These are phyloP conservation scores for Drosophila subobscura DNA, from an alignment of 1,140 invertebrate genomes.

Conservation along the genomic window DNA sequence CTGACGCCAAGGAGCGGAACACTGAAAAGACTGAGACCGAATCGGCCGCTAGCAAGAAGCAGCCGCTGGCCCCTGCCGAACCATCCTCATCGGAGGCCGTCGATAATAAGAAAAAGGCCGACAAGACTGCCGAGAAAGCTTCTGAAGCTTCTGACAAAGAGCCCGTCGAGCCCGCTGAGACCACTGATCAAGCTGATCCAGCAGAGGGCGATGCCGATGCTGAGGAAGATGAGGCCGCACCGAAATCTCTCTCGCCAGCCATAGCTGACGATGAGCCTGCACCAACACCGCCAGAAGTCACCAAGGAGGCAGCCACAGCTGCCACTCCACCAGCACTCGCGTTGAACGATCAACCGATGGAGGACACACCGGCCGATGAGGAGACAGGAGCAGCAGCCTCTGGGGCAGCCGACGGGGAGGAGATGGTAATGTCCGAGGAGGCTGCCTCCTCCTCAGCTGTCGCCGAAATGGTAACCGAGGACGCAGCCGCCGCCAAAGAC, in stretches of 20 bases:
- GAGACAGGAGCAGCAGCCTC: conserved; percentile 31
- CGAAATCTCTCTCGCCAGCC: conserved; percentile 20
- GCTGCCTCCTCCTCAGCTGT: conserved; percentile 10
- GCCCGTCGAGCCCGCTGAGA: background rate
- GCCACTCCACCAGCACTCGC: conserved; percentile 49
- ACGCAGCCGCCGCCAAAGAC: conserved; percentile 54
- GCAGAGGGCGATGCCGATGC: too few species aligned
- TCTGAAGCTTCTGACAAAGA: conserved; percentile 34
- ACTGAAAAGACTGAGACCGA: conserved; percentile 62
- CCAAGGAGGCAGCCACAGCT: background rate
- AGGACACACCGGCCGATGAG: conserved; percentile 67
- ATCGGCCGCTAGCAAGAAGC: conserved; percentile 5
- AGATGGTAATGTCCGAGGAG: conserved; percentile 74
- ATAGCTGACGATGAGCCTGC: background rate
- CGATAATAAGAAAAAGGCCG: conserved; percentile 17
- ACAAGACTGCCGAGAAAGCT: conserved; percentile 33
- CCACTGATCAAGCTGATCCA: background rate
- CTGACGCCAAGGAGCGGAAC: conserved; percentile 36
- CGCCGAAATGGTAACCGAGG: conserved; percentile 76
- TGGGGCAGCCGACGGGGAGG: conserved; percentile 48
- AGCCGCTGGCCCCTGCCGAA: conserved; percentile 19
- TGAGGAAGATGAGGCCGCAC: conserved; percentile 10
- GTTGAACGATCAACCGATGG: conserved; percentile 79
- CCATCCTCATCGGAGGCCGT: conserved; percentile 10
- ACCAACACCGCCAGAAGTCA: conserved; percentile 1